Evolutionary conservation across 2,888 invertebrate genomes (phyloP), one percentile per base, ranked within the genome.

Genomic region (Conistra vaccinii): DNA sequence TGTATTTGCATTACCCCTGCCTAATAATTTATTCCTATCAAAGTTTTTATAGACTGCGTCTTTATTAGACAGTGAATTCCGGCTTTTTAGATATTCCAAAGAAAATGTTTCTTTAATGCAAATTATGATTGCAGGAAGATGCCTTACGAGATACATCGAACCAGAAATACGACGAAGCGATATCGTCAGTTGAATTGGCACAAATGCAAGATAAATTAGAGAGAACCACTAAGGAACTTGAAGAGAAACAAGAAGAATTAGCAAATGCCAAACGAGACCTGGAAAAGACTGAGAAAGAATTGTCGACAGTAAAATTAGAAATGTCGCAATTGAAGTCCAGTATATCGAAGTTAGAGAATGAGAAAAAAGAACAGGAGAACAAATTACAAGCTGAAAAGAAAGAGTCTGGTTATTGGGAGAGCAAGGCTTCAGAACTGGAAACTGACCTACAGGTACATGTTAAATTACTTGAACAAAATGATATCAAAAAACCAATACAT

Each of bases 361-460:
- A 96, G 90, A 97, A 95, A 70, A 98, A 97, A 84, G 97, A 98
- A 86, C 93, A 97, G 53, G 97, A 98, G 87, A 97, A 95, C 63
- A 97, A 97, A 85, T 95, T 97, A 78, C 97, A 97, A 92, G 94
- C 96, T 51, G 97, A 97, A 85, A 97, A 96, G 88, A 97, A 97
- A 87, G 97, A 98, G 84, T 97, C 97, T 39, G 95, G 96, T 63
- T 97, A 97, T 80, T 97, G 97, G 93, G 97, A 98, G 90, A 97
- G 97, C 63, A 98, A 97, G 91, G 94, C 97, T 20, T 95, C 96
- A 0, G 97, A 97, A 87, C 90, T 97, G 57, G 97, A 97, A 85
- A 95, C 95, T 60, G 97, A 97, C 87, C 89, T 97, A 67, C 96
- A 97, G 93, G 97, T 97, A 93, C 63, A 51, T 61, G 42, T 48